Conservation (phyloP, 2,797 vertebrate genomes). For the Tachyglossus aculeatus region DNA sequence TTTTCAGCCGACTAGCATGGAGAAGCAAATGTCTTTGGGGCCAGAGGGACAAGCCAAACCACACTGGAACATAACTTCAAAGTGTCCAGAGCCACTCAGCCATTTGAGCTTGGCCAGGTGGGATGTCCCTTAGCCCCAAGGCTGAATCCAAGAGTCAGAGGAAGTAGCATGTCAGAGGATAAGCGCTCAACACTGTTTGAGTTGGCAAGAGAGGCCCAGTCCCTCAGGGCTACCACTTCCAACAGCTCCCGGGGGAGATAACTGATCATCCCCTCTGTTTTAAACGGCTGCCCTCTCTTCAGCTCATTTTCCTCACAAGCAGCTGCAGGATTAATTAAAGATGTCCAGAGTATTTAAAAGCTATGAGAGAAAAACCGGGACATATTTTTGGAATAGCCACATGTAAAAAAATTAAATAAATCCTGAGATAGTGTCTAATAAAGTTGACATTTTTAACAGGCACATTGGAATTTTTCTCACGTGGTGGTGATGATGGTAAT, state of each 20-base stretch:
- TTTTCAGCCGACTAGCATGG: too few species aligned
- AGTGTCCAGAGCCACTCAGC: neutral
- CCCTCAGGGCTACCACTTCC: neutral
- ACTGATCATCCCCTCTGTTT: neutral
- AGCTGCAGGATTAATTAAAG: constrained; percentile 28
- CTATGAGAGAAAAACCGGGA: constrained; percentile 15
- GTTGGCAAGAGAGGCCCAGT: neutral
- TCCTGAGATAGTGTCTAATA: constrained; percentile 45
- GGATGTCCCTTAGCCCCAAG: too few species aligned
- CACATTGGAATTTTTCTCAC: constrained; percentile 30
- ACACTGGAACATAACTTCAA: neutral
- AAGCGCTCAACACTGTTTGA: neutral
- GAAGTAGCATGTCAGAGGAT: constrained; percentile 1
- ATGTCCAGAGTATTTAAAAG: constrained; percentile 42
- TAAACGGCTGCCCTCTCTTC: neutral
- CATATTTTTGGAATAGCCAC: constrained; percentile 32
- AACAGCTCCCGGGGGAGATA: neutral
- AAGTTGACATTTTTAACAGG: constrained; percentile 56
- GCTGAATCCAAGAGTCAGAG: neutral
- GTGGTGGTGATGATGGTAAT: constrained; percentile 46
- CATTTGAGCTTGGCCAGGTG: constrained; percentile 26
- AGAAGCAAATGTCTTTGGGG: too few species aligned
- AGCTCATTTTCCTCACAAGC: neutral
- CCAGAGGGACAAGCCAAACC: too few species aligned
- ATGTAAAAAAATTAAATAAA: constrained; percentile 51